Base-by-base conservation (phyloP, 2,113 vertebrate genomes). In the Ictidomys tridecemlineatus region DNA sequence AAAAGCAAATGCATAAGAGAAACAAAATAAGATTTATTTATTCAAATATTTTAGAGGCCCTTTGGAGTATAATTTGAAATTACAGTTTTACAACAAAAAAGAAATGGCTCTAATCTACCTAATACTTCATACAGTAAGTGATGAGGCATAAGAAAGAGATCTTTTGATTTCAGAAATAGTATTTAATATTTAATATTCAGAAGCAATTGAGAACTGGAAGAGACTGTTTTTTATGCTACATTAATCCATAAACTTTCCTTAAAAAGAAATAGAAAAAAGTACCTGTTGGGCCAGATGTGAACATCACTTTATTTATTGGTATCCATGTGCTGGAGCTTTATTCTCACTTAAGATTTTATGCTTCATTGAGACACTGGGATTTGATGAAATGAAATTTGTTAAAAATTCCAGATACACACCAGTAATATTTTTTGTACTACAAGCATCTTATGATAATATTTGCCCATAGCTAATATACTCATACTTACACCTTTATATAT, bases 151-250 rank as follows among this genome's bases (percentile, higher is more conserved):
- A n/a, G 18, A 87, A 28, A 89, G 73, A 95, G 51, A 78, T 10
- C 42, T 79, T 89, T 92, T 94, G 80, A 78, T 88, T 96, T 96
- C 65, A 91, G 67, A 91, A 70, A n/a, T 80, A 92, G 87, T 70
- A 92, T 83, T 92, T 84, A 87, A 84, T 70, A 92, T 83, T 90
- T 84, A 87, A 79, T 80, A 90, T 93, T 42, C 39, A 95, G 39
- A 87, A 94, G 42, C 42, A 89, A 58, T 69, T 77, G 53, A 94
- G 42, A 91, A 65, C 85, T 90, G 16, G 53, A 84, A 93, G 37
- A 4, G 20, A 74, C 39, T 51, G 61, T 63, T 28, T 63, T 63
- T 63, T 89, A 83, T 91, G 26, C 30, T 82, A 5, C 85, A 79
- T 92, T 76, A 88, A 87, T 63, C 24, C 48, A 65, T 90, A 93